Evolutionary conservation across 2,113 vertebrate species (phyloP).

Genomic region (Sinocyclocheilus anshuiensis): DNA sequence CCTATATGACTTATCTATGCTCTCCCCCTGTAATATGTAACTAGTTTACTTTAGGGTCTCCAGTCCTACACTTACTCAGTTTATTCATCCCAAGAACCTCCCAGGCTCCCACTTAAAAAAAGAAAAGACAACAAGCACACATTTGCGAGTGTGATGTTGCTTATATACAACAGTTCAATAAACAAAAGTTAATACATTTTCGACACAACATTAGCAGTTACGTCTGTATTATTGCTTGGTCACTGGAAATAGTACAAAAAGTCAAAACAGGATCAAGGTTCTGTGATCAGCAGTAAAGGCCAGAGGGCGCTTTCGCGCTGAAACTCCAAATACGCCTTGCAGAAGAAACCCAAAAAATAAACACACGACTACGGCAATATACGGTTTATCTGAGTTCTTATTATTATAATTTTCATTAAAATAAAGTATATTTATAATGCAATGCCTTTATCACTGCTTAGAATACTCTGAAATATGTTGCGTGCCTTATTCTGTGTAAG

Average conservation of each 20-base stretch:
- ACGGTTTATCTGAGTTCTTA: too few relatives aligned
- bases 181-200: neutral
- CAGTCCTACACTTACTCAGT: neutral
- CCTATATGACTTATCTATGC: neutral
- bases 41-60: neutral
- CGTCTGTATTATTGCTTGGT: neutral
- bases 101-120: neutral
- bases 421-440: too few relatives aligned
- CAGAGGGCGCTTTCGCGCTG: too few relatives aligned
- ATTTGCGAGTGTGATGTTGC: neutral
- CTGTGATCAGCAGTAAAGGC: too few relatives aligned
- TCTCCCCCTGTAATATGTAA: conserved; percentile 2
- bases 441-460: too few relatives aligned
- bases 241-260: neutral
- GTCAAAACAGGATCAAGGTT: neutral
- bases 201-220: neutral
- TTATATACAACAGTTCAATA: neutral
- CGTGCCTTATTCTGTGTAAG: too few relatives aligned
- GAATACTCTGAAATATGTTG: too few relatives aligned
- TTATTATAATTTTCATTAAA: too few relatives aligned
- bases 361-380: too few relatives aligned
- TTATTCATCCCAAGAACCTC: neutral
- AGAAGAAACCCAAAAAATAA: too few relatives aligned
- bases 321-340: too few relatives aligned
- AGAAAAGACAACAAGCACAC: neutral